Evolutionary conservation across 2,797 vertebrate genomes (phyloP).

Genomic region (Staurois parvus): DNA sequence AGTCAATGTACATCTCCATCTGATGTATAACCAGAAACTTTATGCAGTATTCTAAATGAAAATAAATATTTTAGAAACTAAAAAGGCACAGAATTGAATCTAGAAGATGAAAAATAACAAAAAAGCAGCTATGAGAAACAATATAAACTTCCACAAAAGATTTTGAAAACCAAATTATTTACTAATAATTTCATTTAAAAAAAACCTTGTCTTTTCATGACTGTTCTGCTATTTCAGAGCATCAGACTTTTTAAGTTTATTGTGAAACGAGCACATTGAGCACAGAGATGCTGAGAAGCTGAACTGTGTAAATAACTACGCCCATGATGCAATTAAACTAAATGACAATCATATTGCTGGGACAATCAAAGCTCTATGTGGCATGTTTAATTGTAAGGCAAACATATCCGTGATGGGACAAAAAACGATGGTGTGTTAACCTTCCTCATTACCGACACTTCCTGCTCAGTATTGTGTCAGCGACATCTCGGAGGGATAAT

Average conservation of each 20-base stretch:
- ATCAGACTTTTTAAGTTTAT: not conserved
- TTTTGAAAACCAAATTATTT: not conserved
- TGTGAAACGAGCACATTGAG: not conserved
- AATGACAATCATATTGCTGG: slow-evolving; percentile 47
- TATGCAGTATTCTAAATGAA: too few relatives aligned
- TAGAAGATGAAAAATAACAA: too few relatives aligned
- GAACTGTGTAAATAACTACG: slow-evolving; percentile 29
- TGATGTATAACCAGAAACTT: too few relatives aligned
- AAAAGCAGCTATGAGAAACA: not conserved
- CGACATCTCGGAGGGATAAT: slow-evolving; percentile 34
- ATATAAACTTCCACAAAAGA: not conserved
- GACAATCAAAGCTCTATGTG: slow-evolving; percentile 44
- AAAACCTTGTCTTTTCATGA: not conserved
- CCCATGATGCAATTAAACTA: slow-evolving; percentile 46
- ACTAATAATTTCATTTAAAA: not conserved
- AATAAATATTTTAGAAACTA: too few relatives aligned
- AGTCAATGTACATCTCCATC: too few relatives aligned
- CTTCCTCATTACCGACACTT: slow-evolving; percentile 44
- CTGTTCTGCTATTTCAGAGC: not conserved
- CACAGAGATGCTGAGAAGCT: slow-evolving; percentile 21
- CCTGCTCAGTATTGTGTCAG: slow-evolving; percentile 27
- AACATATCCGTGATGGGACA: slow-evolving; percentile 37
- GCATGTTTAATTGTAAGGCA: slow-evolving; percentile 43
- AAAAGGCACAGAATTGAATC: too few relatives aligned
- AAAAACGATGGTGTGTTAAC: slow-evolving; percentile 33